These are phyloP conservation scores for Embiotoca jacksoni DNA, from an alignment of 2,113 vertebrate genomes.

Conservation along the genomic window DNA sequence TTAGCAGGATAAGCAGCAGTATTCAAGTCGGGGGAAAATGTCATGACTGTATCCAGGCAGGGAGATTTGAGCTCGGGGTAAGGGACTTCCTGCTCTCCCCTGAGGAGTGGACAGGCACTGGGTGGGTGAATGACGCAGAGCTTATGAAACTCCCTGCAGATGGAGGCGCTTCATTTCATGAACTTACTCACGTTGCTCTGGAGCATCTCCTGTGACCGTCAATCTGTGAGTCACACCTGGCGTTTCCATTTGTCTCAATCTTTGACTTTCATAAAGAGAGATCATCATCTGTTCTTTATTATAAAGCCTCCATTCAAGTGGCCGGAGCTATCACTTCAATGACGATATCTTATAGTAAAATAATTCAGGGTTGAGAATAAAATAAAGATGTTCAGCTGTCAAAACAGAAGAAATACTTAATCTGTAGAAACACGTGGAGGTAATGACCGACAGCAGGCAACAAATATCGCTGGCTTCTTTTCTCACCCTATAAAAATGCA, in stretches of 20 bases:
- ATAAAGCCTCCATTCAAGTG: not conserved
- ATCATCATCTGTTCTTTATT: conserved; percentile 27
- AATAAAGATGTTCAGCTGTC: not conserved
- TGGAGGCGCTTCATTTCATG: conserved; percentile 48
- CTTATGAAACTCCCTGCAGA: conserved; percentile 43
- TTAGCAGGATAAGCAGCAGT: conserved; percentile 31
- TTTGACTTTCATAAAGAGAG: conserved; percentile 59
- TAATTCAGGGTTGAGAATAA: not conserved
- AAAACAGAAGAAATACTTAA: not conserved
- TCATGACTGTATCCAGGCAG: conserved; percentile 45
- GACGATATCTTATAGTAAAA: not conserved
- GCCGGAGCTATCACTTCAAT: not conserved
- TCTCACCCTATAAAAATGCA: conserved; percentile 1
- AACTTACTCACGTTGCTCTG: conserved; percentile 72
- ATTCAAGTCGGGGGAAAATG: conserved; percentile 43
- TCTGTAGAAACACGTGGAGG: not conserved
- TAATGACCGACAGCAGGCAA: not conserved
- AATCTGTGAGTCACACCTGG: conserved; percentile 65
- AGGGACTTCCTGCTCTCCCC: conserved; percentile 42
- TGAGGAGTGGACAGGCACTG: conserved; percentile 25
- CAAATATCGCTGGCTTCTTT: not conserved
- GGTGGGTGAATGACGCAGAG: conserved; percentile 66
- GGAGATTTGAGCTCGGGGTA: conserved; percentile 55
- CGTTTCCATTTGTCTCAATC: conserved; percentile 23
- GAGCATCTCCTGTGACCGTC: conserved; percentile 65